Percentiles rank a stretch among this genome's conserved stretches.
These are phyloP conservation scores for Rhagologus leucostigma DNA, from an alignment of 2,113 vertebrate species.

Conservation along the genomic window DNA sequence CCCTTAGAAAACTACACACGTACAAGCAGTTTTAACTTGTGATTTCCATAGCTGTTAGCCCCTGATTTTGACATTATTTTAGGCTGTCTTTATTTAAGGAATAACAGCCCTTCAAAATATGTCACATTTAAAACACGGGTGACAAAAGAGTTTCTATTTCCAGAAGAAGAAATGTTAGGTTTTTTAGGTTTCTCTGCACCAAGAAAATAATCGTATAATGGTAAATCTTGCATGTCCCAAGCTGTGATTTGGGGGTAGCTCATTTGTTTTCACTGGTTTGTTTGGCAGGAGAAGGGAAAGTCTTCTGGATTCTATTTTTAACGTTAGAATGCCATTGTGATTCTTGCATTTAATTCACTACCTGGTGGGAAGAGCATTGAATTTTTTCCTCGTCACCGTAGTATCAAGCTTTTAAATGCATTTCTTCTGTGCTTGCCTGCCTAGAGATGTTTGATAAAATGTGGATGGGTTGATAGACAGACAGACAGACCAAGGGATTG, in stretches of 20 bases:
- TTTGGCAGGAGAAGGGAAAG: background rate
- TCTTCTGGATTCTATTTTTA: constrained; percentile 2
- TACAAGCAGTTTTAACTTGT: background rate
- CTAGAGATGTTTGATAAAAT: background rate
- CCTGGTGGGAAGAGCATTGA: background rate
- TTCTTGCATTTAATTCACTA: background rate
- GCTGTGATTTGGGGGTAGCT: background rate
- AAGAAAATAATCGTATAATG: background rate
- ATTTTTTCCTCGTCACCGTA: background rate
- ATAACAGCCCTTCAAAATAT: constrained; percentile 30
- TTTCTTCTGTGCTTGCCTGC: background rate
- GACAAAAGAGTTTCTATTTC: constrained; percentile 24
- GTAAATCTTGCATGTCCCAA: background rate
- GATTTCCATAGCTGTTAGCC: background rate
- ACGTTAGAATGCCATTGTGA: background rate
- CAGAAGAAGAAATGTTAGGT: background rate
- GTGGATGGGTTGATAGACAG: background rate
- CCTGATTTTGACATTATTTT: constrained; percentile 18
- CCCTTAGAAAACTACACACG: background rate
- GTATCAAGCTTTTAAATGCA: background rate
- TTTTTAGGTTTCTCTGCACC: background rate
- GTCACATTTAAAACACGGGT: background rate
- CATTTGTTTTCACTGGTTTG: background rate
- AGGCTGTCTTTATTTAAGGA: constrained; percentile 20
- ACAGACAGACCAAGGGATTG: background rate